phyloP scores from a whole-genome alignment of 2,113 vertebrate genomes.

The Plecturocebus donacophilus region DNA sequence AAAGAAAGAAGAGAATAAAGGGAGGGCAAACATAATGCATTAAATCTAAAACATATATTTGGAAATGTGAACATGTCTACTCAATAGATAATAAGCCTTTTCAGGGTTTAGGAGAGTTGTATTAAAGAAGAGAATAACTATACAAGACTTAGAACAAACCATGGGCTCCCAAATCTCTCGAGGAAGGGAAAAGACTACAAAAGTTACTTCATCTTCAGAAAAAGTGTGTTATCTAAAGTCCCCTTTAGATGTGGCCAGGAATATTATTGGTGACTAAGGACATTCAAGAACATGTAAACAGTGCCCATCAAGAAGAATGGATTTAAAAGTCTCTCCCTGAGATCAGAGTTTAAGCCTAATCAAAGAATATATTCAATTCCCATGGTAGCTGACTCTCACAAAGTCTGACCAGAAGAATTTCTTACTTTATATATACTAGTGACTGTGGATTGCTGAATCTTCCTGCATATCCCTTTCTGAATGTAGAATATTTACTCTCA shows the following conservation, averaged over 20 bases:
- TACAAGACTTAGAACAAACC: not conserved
- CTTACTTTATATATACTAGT: not conserved
- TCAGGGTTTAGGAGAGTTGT: not conserved
- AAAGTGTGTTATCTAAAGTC: not conserved
- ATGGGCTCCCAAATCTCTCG: not conserved
- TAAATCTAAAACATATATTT: not conserved
- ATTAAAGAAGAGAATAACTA: not conserved
- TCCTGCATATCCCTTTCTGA: not conserved
- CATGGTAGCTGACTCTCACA: not conserved
- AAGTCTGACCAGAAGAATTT: not conserved
- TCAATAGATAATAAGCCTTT: not conserved
- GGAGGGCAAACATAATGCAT: not conserved
- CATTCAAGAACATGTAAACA: not conserved
- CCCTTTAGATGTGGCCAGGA: not conserved
- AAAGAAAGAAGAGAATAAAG: not conserved
- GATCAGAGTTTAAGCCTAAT: not conserved
- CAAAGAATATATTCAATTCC: not conserved
- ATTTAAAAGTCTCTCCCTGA: not conserved
- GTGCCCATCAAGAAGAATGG: not conserved
- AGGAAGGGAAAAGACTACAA: not conserved
- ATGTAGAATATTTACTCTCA: not conserved
- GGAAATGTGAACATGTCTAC: not conserved
- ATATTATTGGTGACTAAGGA: not conserved
- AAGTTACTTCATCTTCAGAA: not conserved
- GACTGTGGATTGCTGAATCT: not conserved